A percentile compares a stretch with the other conserved stretches of the same genome.
Evolutionary conservation across 1,140 invertebrate genomes (phyloP).

Genomic region (Diploscapter pachys): DNA sequence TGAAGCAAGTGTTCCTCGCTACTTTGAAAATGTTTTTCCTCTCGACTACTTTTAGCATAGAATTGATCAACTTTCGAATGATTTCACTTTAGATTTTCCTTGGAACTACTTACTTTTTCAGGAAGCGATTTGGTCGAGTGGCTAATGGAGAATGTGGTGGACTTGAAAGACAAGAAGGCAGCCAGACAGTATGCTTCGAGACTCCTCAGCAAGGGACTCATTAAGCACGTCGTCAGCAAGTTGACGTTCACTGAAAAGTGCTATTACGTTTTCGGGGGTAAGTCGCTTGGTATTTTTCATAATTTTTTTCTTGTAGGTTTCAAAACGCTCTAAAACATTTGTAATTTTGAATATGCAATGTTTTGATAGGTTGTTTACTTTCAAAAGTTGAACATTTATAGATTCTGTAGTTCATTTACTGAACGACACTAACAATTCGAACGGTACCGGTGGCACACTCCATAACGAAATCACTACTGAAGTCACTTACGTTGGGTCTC

Average conservation of each 20-base stretch:
- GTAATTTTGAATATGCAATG: too few species aligned
- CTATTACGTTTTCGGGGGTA: conserved; percentile 90
- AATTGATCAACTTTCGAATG: too few species aligned
- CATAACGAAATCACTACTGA: conserved; percentile 30
- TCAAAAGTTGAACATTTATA: too few species aligned
- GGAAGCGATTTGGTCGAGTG: conserved; percentile 95
- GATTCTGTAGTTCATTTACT: too few species aligned
- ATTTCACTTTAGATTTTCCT: not conserved
- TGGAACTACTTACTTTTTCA: conserved; percentile 49
- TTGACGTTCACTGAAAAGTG: conserved; percentile 96
- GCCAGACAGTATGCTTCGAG: conserved; percentile 93
- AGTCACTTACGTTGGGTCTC: conserved; percentile 37
- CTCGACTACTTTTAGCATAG: too few species aligned
- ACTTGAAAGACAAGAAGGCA: conserved; percentile 83
- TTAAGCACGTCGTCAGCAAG: conserved; percentile 97
- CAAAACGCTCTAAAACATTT: too few species aligned
- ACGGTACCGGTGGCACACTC: conserved; percentile 10
- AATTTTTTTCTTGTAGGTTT: too few species aligned
- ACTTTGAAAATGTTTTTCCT: too few species aligned
- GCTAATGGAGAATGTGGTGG: conserved; percentile 86
- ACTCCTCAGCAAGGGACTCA: conserved; percentile 87
- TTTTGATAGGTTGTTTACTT: too few species aligned
- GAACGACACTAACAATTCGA: conserved; percentile 8
- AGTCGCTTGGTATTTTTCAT: not conserved
- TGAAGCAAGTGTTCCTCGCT: too few species aligned